phyloP scores from a whole-genome alignment of 2,797 vertebrate genomes.

The Macropodus opercularis region DNA sequence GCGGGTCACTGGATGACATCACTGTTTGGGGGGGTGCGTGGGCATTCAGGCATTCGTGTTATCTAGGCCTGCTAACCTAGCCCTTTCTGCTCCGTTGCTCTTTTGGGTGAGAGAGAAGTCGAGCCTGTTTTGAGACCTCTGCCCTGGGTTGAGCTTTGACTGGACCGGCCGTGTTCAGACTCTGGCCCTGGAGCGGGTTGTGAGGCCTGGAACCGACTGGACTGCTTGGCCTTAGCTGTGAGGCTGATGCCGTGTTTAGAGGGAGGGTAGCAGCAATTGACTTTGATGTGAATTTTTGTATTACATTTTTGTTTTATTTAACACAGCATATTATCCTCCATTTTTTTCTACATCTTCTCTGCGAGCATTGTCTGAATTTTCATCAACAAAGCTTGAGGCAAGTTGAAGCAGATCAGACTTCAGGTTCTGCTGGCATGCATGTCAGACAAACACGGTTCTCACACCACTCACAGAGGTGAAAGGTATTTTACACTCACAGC shows the following conservation, averaged over 20 bases:
- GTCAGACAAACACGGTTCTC: constrained; percentile 41
- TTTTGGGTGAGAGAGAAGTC: constrained; percentile 62
- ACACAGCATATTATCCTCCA: not conserved
- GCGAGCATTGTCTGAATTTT: constrained; percentile 38
- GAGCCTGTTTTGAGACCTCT: constrained; percentile 68
- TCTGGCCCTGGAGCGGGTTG: constrained; percentile 19
- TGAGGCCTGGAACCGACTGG: not conserved
- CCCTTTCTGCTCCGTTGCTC: constrained; percentile 63
- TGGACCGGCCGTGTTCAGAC: constrained; percentile 25
- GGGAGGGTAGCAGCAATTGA: not conserved
- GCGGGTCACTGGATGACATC: constrained; percentile 72
- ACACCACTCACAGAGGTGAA: constrained; percentile 26
- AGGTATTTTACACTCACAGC: constrained; percentile 31
- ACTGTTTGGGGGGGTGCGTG: constrained; percentile 68
- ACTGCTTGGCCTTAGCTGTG: constrained; percentile 4
- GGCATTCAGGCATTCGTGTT: constrained; percentile 71
- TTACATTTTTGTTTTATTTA: not conserved
- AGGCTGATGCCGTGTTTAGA: not conserved
- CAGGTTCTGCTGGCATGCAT: constrained; percentile 37
- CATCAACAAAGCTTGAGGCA: constrained; percentile 57
- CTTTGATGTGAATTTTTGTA: not conserved
- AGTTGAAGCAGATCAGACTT: constrained; percentile 65
- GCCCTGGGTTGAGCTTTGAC: constrained; percentile 37
- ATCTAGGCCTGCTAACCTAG: constrained; percentile 68
- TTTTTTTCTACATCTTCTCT: constrained; percentile 23